Base-by-base conservation (phyloP, 2,888 invertebrate genomes). In the Troides aeacus region DNA sequence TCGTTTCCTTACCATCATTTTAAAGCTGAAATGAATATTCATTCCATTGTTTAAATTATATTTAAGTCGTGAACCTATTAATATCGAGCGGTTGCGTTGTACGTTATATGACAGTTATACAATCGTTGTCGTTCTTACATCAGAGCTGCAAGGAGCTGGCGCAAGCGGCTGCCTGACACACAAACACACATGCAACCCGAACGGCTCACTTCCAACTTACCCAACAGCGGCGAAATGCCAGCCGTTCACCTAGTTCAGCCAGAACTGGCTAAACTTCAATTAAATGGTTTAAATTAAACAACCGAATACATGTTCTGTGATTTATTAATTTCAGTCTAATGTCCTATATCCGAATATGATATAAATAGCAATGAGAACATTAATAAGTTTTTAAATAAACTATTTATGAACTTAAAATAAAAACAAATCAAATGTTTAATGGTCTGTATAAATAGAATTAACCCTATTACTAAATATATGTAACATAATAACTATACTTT, bases 121-220 rank as follows among this genome's bases (percentile, higher is more conserved):
- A 89, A 89, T 79, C 77, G 73, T 78, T 79, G 74, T 62, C 75
- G 74, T 82, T 84, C 81, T 89, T 89, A 87, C 89, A 81, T 89
- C 87, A 88, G 74, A 70, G 78, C 79, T 81, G 81, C 75, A 72
- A 62, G 62, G 58, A 69, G 73, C 77, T 78, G 77, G 79, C 82
- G 79, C 84, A 81, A 80, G 77, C 79, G 73, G 75, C 62, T 23
- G 61, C 21, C 75, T 86, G 89, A 87, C 90, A 89, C 84, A 78
- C 82, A 87, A 88, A 90, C 90, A 87, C 78, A 86, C 83, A 86
- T 86, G 82, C 83, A 83, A 75, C 72, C 68, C 64, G 63, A 68
- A 70, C 72, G 71, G 61, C 64, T 30, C 39, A 61, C 50, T 46
- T 24, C 63, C 36, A 66, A 64, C 74, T 75, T 75, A 73, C 75